phyloP scores from a whole-genome alignment of 2,113 vertebrate genomes.

The Psophia crepitans region DNA sequence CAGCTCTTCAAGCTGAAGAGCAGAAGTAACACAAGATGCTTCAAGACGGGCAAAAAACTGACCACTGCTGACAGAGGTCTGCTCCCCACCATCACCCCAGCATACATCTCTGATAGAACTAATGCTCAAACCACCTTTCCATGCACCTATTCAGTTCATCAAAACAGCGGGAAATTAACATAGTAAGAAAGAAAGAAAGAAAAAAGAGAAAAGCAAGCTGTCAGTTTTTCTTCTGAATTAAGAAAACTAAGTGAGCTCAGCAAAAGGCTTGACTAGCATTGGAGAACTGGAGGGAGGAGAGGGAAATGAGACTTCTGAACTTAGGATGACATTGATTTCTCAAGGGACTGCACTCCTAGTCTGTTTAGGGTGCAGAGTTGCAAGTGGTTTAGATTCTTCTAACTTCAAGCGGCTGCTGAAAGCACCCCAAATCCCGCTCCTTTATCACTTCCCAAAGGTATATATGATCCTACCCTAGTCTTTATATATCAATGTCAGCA shows the following conservation, averaged over 20 bases:
- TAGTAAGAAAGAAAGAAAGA: neutral
- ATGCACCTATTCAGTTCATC: neutral
- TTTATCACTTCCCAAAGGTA: neutral
- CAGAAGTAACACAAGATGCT: neutral
- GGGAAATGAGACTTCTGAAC: neutral
- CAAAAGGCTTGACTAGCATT: neutral
- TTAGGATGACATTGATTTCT: neutral
- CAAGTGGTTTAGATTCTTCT: neutral
- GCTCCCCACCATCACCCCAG: neutral
- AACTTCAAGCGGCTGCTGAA: neutral
- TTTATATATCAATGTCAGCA: accelerated
- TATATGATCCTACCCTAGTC: neutral
- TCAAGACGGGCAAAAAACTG: neutral
- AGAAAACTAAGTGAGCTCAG: neutral
- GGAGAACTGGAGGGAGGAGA: neutral
- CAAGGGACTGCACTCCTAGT: neutral
- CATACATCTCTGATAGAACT: neutral
- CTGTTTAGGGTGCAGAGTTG: neutral
- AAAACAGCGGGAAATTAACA: neutral
- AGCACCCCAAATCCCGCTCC: neutral
- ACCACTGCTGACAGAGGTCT: neutral
- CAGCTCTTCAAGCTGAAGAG: neutral
- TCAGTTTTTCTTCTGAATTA: neutral
- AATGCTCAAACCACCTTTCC: neutral
- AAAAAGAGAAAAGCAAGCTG: neutral